A percentile compares a stretch with the other conserved stretches of the same genome.
These are phyloP conservation scores for Campoletis raptor DNA, from an alignment of 2,888 invertebrate species.

Conservation along the genomic window DNA sequence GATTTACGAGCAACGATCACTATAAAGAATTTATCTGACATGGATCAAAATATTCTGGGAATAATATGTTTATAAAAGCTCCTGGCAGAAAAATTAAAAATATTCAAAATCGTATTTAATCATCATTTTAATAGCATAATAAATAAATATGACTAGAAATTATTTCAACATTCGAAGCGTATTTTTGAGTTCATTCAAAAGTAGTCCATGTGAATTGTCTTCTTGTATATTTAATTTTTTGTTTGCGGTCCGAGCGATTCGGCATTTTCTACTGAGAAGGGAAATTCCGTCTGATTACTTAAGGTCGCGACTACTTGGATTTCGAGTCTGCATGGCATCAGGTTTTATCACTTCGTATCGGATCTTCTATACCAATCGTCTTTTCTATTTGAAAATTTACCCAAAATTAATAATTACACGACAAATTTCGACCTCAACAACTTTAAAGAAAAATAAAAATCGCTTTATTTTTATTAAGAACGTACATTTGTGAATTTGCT, in stretches of 20 bases:
- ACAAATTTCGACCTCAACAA: neutral
- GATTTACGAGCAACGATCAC: neutral
- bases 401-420: neutral
- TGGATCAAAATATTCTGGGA: conserved; percentile 3
- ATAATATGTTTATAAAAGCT: neutral
- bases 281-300: conserved; percentile 32
- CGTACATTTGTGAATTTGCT: too few species aligned
- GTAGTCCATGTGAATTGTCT: neutral
- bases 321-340: conserved; percentile 40
- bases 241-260: neutral
- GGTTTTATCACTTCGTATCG: neutral
- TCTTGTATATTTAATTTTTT: neutral
- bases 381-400: conserved; percentile 21
- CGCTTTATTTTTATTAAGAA: too few species aligned
- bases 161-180: neutral
- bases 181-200: neutral
- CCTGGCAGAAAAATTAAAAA: neutral
- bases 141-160: neutral
- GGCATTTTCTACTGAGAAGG: conserved; percentile 16
- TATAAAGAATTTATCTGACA: neutral
- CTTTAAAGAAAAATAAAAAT: too few species aligned
- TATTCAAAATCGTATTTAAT: neutral
- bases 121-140: neutral
- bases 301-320: conserved; percentile 60
- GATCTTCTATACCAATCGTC: conserved; percentile 38